Evolutionary conservation across 1,140 invertebrate genomes (phyloP), one percentile per base, ranked within the genome.

Genomic region (Xylocopa sonorina): DNA sequence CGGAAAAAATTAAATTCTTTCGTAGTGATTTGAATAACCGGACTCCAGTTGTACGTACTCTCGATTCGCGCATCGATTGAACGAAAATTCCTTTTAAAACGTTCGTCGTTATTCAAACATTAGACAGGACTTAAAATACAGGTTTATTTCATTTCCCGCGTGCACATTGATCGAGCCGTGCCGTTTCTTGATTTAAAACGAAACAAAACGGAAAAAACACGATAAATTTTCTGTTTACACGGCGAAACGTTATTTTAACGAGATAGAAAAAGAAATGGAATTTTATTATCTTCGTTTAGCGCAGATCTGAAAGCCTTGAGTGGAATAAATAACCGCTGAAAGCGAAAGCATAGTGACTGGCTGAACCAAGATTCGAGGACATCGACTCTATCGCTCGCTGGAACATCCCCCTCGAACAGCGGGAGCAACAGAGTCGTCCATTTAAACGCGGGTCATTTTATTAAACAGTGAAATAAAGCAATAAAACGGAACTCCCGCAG

Each of bases 1-100:
- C 16, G n/a, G 41, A 43, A 68, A 34, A 24, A 68, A 68, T 76
- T 55, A 43, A 66, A 76, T 76, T 76, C 38, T 29, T 32, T 29
- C 41, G 24, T 57, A 43, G 67, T 32, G 34, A 57, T 48, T 27
- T 32, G 51, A 41, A 71, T 38, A 43, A 27, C 18, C 6, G 1
- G n/a, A 34, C 43, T 73, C n/a, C 27, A 24, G 41, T 63, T 24
- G n/a, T 24, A 66, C 27, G 29, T 16, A 16, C 7, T 27, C 32
- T 48, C 16, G 16, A 24, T 10, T 57, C 21, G 41, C 1, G 21
- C 43, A 10, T 16, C 43, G 34, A 63, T 38, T 43, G 24, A 34
- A 38, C 38, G 38, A 9, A 50, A 46, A 66, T 43, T 60, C 21
- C 7, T 21, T 34, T 27, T 9, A 4, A 16, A 32, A 3, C 16